phyloP scores from a whole-genome alignment of 2,113 vertebrate genomes.

The Monopterus albus region DNA sequence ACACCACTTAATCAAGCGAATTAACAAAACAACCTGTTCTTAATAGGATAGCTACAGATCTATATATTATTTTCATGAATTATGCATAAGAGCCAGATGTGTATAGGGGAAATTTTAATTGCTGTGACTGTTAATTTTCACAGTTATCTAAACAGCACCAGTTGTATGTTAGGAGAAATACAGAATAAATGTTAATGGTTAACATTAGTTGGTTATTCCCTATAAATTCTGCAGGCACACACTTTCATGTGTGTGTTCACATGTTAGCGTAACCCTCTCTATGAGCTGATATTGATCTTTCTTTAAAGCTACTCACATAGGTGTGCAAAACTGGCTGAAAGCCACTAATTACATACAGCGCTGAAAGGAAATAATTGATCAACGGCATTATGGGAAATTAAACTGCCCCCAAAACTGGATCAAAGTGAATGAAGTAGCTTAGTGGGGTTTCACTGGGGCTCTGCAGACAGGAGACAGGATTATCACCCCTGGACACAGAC shows the following conservation, averaged over 20 bases:
- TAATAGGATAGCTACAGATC: conserved; percentile 51
- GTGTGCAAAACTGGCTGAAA: conserved; percentile 83
- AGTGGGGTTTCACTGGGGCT: conserved; percentile 79
- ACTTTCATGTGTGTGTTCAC: conserved; percentile 15
- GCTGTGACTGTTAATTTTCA: conserved; percentile 54
- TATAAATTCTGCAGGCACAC: conserved; percentile 7
- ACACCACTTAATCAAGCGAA: conserved; percentile 64
- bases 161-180: conserved; percentile 16
- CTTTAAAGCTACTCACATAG: conserved; percentile 80
- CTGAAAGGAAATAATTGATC: conserved; percentile 95
- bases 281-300: conserved; percentile 86
- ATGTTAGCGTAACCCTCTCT: conserved; percentile 56
- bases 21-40: conserved; percentile 65
- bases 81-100: conserved; percentile 50
- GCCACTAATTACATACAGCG: conserved; percentile 90
- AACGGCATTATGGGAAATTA: conserved; percentile 89
- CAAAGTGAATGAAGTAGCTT: conserved; percentile 87
- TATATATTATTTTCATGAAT: conserved; percentile 63
- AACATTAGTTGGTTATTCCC: conserved; percentile 13
- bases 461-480: conserved; percentile 79
- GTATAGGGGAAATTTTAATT: conserved; percentile 57
- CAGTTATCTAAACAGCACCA: conserved; percentile 45
- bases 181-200: conserved; percentile 23
- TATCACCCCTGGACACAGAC: conserved; percentile 74
- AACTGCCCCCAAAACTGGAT: conserved; percentile 87